Percentiles rank a stretch among this genome's conserved stretches.
phyloP scores from a whole-genome alignment of 2,888 invertebrate species.

The Ophion costatus region DNA sequence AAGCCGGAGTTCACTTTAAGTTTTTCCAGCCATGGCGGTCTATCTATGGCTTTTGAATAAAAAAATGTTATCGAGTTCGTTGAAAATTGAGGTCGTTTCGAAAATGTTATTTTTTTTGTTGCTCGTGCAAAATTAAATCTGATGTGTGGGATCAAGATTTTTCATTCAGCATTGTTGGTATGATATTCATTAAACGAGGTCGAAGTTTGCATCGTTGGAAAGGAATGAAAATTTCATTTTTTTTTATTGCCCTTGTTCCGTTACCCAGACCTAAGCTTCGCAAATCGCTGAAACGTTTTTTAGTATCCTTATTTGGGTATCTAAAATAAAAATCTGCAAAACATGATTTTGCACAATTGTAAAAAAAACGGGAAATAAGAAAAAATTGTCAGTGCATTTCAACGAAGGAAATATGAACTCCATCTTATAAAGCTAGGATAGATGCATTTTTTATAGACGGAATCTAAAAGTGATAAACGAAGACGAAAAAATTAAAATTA shows the following conservation, averaged over 20 bases:
- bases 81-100: background rate
- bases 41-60: background rate
- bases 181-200: too few species aligned
- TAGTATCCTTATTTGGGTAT: too few species aligned
- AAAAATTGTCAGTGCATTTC: too few species aligned
- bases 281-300: too few species aligned
- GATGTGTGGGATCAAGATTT: background rate
- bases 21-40: background rate
- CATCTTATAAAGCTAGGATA: background rate
- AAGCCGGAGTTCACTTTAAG: slow-evolving; percentile 5
- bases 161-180: background rate
- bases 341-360: too few species aligned
- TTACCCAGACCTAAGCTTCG: too few species aligned
- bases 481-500: background rate
- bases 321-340: too few species aligned
- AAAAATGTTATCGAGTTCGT: background rate
- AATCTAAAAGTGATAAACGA: background rate
- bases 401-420: too few species aligned
- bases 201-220: too few species aligned
- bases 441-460: background rate
- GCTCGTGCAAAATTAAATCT: background rate
- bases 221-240: too few species aligned
- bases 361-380: too few species aligned
- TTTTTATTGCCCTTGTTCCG: too few species aligned
- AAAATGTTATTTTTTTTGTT: background rate